These are phyloP conservation scores for Cyprinodon diabolis DNA, from an alignment of 2,797 vertebrate species.

Conservation along the genomic window DNA sequence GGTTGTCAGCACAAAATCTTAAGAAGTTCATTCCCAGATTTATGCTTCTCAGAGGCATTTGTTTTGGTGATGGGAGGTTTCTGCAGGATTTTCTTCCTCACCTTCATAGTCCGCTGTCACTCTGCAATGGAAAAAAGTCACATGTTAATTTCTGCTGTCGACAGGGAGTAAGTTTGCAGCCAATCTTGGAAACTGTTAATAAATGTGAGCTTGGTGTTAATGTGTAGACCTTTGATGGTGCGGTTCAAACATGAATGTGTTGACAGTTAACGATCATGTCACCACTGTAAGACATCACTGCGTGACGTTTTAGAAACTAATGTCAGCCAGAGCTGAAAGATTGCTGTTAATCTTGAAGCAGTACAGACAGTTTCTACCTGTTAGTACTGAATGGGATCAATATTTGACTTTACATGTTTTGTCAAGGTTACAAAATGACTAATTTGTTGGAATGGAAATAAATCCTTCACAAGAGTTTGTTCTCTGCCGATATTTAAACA, in stretches of 20 bases:
- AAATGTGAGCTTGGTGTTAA: slow-evolving; percentile 36
- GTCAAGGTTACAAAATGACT: slow-evolving; percentile 1
- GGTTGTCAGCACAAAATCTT: neutral
- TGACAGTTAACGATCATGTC: neutral
- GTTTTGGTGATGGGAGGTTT: neutral
- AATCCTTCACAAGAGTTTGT: neutral
- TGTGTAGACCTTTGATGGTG: slow-evolving; percentile 20
- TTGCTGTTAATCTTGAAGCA: slow-evolving; percentile 54
- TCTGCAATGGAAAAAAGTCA: slow-evolving; percentile 62
- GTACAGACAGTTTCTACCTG: neutral
- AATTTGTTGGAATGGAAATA: neutral
- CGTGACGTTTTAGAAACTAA: neutral
- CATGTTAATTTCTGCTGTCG: slow-evolving; percentile 16
- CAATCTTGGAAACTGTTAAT: slow-evolving; percentile 40
- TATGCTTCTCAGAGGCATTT: neutral
- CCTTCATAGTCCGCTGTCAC: slow-evolving; percentile 72
- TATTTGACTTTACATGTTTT: neutral
- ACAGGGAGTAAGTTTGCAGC: slow-evolving; percentile 1
- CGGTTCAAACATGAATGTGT: slow-evolving; percentile 1
- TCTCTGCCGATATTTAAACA: neutral
- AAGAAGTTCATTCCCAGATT: neutral
- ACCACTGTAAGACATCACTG: too few species aligned
- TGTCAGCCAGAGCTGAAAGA: neutral
- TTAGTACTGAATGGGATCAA: neutral
- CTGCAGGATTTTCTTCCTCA: slow-evolving; percentile 8